Evolutionary conservation across 2,888 invertebrate genomes (phyloP).

Genomic region (Cheilosia soror): DNA sequence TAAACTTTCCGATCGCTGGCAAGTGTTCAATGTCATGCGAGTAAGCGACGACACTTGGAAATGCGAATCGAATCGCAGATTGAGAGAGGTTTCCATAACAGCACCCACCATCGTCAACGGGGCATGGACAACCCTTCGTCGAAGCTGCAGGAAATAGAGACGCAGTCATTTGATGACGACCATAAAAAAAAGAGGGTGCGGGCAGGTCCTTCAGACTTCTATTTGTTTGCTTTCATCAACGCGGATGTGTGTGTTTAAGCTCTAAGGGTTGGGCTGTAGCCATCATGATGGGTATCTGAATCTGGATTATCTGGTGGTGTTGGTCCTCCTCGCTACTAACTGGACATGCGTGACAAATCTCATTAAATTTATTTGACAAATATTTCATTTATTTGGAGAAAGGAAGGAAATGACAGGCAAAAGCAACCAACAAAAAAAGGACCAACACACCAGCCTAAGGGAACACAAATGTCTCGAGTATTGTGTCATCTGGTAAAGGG

Average conservation of each 20-base stretch:
- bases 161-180: slow-evolving; percentile 57
- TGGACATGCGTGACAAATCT: slow-evolving; percentile 75
- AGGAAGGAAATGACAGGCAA: slow-evolving; percentile 45
- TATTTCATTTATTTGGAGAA: slow-evolving; percentile 73
- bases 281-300: slow-evolving; percentile 15
- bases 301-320: slow-evolving; percentile 13
- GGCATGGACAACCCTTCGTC: slow-evolving; percentile 47
- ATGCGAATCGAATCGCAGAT: slow-evolving; percentile 72
- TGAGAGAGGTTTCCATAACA: slow-evolving; percentile 62
- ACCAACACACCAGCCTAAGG: slow-evolving; percentile 1
- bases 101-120: neutral
- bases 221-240: slow-evolving; percentile 35
- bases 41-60: slow-evolving; percentile 62
- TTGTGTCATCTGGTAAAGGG: slow-evolving; percentile 73
- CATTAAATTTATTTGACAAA: slow-evolving; percentile 75
- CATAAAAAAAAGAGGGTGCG: slow-evolving; percentile 57
- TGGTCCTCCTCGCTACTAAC: slow-evolving; percentile 51
- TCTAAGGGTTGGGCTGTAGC: slow-evolving; percentile 65
- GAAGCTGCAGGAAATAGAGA: slow-evolving; percentile 48
- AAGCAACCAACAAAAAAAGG: slow-evolving; percentile 1
- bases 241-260: slow-evolving; percentile 28
- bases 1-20: slow-evolving; percentile 71
- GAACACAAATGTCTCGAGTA: slow-evolving; percentile 42
- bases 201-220: slow-evolving; percentile 46
- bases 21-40: slow-evolving; percentile 71